These are phyloP conservation scores for Cataglyphis rosenhaueri DNA, from an alignment of 2,888 invertebrate genomes.

Conservation along the genomic window DNA sequence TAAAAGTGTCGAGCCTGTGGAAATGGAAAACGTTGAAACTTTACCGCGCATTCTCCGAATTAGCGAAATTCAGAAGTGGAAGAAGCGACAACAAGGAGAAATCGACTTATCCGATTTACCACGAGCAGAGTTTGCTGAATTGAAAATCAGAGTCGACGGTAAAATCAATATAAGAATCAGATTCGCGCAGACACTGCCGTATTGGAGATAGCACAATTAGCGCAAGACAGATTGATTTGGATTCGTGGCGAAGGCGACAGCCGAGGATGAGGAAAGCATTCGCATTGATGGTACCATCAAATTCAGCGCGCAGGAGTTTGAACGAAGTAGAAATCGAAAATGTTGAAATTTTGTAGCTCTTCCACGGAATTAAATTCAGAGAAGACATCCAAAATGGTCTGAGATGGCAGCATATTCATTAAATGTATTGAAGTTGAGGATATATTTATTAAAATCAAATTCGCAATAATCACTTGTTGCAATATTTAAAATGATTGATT, in stretches of 20 bases:
- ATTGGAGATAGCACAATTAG: constrained; percentile 28
- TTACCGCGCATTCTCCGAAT: neutral
- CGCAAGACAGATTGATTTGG: constrained; percentile 28
- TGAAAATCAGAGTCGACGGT: constrained; percentile 11
- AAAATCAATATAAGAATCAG: constrained; percentile 36
- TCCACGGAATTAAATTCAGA: constrained; percentile 32
- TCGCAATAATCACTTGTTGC: neutral
- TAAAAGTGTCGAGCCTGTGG: constrained; percentile 3
- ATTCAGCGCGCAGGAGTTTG: constrained; percentile 23
- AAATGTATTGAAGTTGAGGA: neutral
- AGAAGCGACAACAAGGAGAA: constrained; percentile 5
- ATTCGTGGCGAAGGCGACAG: constrained; percentile 1
- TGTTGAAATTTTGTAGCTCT: constrained; percentile 24
- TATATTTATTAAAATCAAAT: neutral
- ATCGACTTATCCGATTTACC: constrained; percentile 26
- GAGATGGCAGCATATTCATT: neutral
- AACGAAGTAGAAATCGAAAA: constrained; percentile 18
- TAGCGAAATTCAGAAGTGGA: neutral
- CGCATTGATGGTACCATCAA: constrained; percentile 26
- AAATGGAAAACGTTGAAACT: constrained; percentile 28
- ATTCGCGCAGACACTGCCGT: constrained; percentile 6
- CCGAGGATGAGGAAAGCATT: neutral
- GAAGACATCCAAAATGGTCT: constrained; percentile 3
- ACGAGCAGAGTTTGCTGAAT: neutral
- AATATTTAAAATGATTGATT: neutral